Conservation (phyloP, 2,888 invertebrate species). For the Drosophila prostipennis region DNA sequence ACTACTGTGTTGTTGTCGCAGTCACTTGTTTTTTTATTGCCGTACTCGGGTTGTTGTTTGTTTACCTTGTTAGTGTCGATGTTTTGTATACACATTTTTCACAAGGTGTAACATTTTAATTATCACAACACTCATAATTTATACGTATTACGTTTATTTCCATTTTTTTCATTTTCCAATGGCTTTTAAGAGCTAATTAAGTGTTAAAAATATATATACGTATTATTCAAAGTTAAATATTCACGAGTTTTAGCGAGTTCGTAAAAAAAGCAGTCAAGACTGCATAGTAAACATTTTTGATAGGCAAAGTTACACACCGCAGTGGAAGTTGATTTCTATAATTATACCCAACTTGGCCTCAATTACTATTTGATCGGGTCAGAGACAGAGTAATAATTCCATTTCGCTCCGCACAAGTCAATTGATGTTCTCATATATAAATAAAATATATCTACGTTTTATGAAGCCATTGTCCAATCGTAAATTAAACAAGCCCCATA, state of each 20-base stretch:
- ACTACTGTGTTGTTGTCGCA: slow-evolving; percentile 39
- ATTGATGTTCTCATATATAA: slow-evolving; percentile 38
- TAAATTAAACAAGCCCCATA: slow-evolving; percentile 69
- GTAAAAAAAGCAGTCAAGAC: slow-evolving; percentile 33
- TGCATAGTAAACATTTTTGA: slow-evolving; percentile 33
- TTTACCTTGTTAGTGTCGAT: slow-evolving; percentile 43
- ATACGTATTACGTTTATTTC: slow-evolving; percentile 40
- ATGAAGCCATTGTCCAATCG: slow-evolving; percentile 64
- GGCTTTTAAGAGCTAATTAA: slow-evolving; percentile 62
- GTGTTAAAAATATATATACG: slow-evolving; percentile 57
- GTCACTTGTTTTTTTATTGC: slow-evolving; percentile 25
- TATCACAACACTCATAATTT: slow-evolving; percentile 70
- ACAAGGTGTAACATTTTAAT: slow-evolving; percentile 79
- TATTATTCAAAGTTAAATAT: slow-evolving; percentile 6
- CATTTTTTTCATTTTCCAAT: slow-evolving; percentile 15
- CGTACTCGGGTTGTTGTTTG: slow-evolving; percentile 47
- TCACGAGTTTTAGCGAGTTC: slow-evolving; percentile 27
- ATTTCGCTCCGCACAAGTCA: slow-evolving; percentile 18
- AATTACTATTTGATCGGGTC: slow-evolving; percentile 32
- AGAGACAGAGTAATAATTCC: slow-evolving; percentile 16
- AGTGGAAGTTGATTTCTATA: slow-evolving; percentile 23
- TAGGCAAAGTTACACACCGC: slow-evolving; percentile 11
- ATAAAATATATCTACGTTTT: slow-evolving; percentile 39
- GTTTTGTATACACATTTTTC: slow-evolving; percentile 51
- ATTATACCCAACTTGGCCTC: slow-evolving; percentile 46